Evolutionary conservation across 2,797 vertebrate species (phyloP).

Genomic region (Enteromius anoplus): DNA sequence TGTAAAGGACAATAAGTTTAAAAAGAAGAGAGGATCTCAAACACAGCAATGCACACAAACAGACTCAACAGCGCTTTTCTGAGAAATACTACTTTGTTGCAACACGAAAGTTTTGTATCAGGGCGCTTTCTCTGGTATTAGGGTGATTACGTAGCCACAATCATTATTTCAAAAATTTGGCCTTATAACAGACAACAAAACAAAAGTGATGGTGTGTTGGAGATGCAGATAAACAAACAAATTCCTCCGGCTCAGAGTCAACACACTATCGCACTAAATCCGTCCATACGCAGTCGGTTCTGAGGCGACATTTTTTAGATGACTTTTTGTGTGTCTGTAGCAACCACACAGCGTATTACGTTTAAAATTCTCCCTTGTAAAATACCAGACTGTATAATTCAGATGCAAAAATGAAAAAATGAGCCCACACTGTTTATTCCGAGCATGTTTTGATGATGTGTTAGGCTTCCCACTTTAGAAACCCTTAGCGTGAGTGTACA

Average conservation of each 20-base stretch:
- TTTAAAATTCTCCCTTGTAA: slow-evolving; percentile 39
- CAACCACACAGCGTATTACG: slow-evolving; percentile 17
- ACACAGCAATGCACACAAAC: slow-evolving; percentile 50
- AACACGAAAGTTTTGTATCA: slow-evolving; percentile 33
- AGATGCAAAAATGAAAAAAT: slow-evolving; percentile 24
- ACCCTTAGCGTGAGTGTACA: slow-evolving; percentile 9
- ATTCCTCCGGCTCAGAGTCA: slow-evolving; percentile 16
- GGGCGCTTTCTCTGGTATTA: slow-evolving; percentile 27
- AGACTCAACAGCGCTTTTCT: slow-evolving; percentile 24
- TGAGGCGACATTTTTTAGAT: slow-evolving; percentile 35
- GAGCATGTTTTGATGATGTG: slow-evolving; percentile 46
- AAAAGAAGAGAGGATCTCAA: slow-evolving; percentile 47
- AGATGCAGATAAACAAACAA: slow-evolving; percentile 48
- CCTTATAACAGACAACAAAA: slow-evolving; percentile 20
- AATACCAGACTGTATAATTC: slow-evolving; percentile 32
- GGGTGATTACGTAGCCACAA: slow-evolving; percentile 21
- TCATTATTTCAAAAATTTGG: slow-evolving; percentile 47
- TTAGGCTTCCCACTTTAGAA: slow-evolving; percentile 42
- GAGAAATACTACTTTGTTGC: neutral
- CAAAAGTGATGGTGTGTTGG: slow-evolving; percentile 42
- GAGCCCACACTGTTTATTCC: slow-evolving; percentile 32
- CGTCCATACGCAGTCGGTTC: slow-evolving; percentile 4
- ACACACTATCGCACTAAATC: slow-evolving; percentile 33
- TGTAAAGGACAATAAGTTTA: slow-evolving; percentile 60
- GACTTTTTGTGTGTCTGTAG: slow-evolving; percentile 25